A percentile compares a stretch with the other conserved stretches of the same genome.
Conservation (phyloP, 2,113 vertebrate genomes). For the Lichenostomus cassidix region DNA sequence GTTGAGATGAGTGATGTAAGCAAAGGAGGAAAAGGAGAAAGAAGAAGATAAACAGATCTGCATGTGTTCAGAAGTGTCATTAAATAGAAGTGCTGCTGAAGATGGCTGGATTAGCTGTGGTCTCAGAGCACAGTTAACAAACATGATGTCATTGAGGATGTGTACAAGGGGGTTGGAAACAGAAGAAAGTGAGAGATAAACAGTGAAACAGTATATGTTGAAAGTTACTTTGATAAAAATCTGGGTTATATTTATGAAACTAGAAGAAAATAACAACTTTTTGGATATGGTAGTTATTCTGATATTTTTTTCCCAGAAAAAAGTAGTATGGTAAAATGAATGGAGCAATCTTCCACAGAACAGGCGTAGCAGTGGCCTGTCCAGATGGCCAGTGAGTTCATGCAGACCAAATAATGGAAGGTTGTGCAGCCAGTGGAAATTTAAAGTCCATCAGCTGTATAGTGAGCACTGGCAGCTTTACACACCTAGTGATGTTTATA, state of each 20-base stretch:
- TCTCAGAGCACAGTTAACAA: neutral
- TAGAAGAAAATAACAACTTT: neutral
- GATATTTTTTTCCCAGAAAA: neutral
- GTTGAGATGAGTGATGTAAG: neutral
- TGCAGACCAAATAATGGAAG: neutral
- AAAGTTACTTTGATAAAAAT: neutral
- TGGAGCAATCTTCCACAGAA: neutral
- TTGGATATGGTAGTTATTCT: neutral
- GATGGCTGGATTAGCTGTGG: neutral
- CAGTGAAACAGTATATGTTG: neutral
- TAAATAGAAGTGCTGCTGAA: neutral
- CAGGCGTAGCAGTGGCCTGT: neutral
- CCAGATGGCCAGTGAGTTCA: neutral
- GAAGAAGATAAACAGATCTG: neutral
- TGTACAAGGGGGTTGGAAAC: neutral
- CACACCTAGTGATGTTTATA: neutral
- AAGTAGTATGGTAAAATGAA: neutral
- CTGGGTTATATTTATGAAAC: neutral
- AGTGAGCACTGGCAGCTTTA: neutral
- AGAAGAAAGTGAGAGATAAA: neutral
- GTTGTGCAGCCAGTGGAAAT: neutral
- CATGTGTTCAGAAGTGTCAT: neutral
- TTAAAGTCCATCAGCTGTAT: neutral
- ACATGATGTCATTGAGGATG: neutral
- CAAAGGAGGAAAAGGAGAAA: neutral